These are phyloP conservation scores for Amorpha juglandis DNA, from an alignment of 2,888 invertebrate genomes.

Conservation along the genomic window DNA sequence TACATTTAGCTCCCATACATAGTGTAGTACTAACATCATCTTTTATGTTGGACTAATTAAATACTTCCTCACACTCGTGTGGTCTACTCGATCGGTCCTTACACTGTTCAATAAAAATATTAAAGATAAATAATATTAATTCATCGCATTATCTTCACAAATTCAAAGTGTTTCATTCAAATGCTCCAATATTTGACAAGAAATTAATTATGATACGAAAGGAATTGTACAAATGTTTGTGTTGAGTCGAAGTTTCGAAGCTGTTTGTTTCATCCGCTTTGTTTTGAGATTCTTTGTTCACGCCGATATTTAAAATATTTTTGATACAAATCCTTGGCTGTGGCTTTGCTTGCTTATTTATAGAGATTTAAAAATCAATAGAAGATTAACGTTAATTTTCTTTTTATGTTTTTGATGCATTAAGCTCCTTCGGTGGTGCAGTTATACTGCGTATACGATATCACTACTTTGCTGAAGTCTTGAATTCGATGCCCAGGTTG, in stretches of 20 bases:
- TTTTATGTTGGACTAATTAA: no score
- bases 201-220: slow-evolving; percentile 26
- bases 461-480: no score
- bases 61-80: no score
- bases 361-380: background rate
- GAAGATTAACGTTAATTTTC: no score
- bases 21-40: no score
- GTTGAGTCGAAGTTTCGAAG: slow-evolving; percentile 15
- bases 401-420: no score
- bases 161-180: background rate
- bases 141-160: background rate
- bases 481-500: no score
- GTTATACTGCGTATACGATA: no score
- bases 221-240: slow-evolving; percentile 24
- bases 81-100: no score
- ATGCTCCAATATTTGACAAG: slow-evolving; percentile 24
- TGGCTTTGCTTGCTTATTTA: background rate
- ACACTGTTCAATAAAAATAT: no score
- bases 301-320: slow-evolving; percentile 2
- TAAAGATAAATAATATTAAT: background rate
- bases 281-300: slow-evolving; percentile 17
- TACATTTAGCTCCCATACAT: no score
- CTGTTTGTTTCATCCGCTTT: slow-evolving; percentile 21
- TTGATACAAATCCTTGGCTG: background rate
- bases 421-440: no score